These are phyloP conservation scores for Campylorhamphus procurvoides DNA, from an alignment of 2,113 vertebrate genomes.

Conservation along the genomic window DNA sequence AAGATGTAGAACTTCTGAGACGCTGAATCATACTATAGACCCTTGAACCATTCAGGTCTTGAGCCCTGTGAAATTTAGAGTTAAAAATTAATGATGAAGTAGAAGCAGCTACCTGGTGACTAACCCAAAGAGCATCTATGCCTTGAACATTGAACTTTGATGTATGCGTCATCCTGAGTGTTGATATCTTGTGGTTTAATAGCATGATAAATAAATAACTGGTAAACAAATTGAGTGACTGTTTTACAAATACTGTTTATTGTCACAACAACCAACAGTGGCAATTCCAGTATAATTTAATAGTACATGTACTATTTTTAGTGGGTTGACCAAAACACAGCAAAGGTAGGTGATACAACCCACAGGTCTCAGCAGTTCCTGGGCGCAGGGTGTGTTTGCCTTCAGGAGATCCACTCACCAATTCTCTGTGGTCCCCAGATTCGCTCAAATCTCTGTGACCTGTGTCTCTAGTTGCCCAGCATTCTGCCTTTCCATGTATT, in stretches of 20 bases:
- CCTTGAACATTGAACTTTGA: background rate
- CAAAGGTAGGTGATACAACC: background rate
- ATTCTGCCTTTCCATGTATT: background rate
- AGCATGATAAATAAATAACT: background rate
- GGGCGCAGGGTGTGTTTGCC: background rate
- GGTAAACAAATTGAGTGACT: background rate
- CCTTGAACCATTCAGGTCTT: background rate
- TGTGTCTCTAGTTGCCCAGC: background rate
- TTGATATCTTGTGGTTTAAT: background rate
- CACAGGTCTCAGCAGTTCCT: background rate
- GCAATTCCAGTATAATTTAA: background rate
- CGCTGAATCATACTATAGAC: background rate
- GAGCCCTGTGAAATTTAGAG: background rate
- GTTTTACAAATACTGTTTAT: background rate
- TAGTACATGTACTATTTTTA: background rate
- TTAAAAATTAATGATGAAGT: background rate
- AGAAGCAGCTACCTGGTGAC: background rate
- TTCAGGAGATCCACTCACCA: background rate
- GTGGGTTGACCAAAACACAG: background rate
- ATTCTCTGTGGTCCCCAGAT: background rate
- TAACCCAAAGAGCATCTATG: background rate
- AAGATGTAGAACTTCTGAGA: background rate
- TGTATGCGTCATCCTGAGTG: background rate
- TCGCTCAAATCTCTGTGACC: fast-evolving
- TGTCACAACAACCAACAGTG: background rate